Conservation (phyloP, 1,140 invertebrate genomes). For the Diorhabda carinulata region DNA sequence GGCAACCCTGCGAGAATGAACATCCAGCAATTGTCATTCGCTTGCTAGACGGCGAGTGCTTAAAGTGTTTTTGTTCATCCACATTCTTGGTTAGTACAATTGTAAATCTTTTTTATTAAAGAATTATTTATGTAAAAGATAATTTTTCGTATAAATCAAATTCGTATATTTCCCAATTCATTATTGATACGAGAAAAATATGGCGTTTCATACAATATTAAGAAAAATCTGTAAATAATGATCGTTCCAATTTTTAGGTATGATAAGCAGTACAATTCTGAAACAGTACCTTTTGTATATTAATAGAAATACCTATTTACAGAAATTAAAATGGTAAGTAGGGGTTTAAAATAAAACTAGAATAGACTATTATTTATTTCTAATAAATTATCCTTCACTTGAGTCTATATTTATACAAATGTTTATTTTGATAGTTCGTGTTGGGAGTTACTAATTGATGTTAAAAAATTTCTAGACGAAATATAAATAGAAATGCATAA, state of each 20-base stretch:
- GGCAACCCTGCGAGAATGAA: no score
- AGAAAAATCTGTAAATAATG: background rate
- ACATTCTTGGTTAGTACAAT: conserved; percentile 1
- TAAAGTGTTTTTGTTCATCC: conserved; percentile 3
- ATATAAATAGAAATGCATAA: no score
- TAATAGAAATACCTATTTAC: conserved; percentile 17
- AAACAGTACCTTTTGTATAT: conserved; percentile 16
- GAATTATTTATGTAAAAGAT: background rate
- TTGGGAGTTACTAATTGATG: no score
- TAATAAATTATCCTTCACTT: no score
- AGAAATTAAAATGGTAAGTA: conserved; percentile 20
- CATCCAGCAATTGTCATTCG: no score
- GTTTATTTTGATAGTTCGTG: no score
- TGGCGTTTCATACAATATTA: background rate
- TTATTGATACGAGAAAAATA: background rate
- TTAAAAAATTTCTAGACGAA: no score
- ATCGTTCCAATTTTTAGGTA: conserved; percentile 10
- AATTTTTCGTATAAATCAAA: background rate
- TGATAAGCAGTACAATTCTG: conserved; percentile 19
- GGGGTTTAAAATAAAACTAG: background rate
- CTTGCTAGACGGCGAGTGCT: no score
- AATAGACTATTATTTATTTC: no score
- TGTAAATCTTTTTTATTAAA: background rate
- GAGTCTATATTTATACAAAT: no score
- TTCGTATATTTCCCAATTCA: background rate